Conservation (phyloP, 2,888 invertebrate species). For the Agonopterix subpropinquella region DNA sequence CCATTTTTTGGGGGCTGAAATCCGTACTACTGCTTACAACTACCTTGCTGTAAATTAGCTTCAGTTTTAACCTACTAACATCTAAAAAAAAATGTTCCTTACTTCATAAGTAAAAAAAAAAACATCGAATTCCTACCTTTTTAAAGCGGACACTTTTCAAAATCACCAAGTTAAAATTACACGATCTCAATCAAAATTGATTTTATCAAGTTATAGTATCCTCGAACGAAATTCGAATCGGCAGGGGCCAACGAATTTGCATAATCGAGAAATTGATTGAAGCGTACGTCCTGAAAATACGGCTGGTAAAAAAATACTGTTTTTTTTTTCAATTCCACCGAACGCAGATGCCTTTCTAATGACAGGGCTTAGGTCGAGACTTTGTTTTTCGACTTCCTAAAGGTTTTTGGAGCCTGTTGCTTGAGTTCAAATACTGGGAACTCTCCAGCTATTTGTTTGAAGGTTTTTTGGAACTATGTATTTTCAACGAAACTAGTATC, state of each 20-base stretch:
- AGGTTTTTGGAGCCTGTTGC: slow-evolving; percentile 5
- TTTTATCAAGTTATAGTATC: slow-evolving; percentile 42
- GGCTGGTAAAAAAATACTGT: slow-evolving; percentile 25
- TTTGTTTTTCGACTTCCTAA: slow-evolving; percentile 2
- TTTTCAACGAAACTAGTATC: too few species aligned
- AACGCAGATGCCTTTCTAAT: slow-evolving; percentile 55
- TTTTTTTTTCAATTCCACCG: slow-evolving; percentile 39
- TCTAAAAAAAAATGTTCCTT: too few species aligned
- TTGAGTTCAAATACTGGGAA: background rate
- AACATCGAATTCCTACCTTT: too few species aligned
- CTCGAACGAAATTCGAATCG: slow-evolving; percentile 40
- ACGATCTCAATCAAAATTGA: slow-evolving; percentile 42
- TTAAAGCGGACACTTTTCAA: slow-evolving; percentile 16
- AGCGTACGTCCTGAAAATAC: slow-evolving; percentile 55
- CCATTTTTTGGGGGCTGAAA: too few species aligned
- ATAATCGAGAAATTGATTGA: slow-evolving; percentile 72
- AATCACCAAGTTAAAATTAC: slow-evolving; percentile 36
- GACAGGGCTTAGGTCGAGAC: slow-evolving; percentile 18
- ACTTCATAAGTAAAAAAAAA: too few species aligned
- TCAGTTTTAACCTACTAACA: too few species aligned
- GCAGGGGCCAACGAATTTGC: slow-evolving; percentile 47
- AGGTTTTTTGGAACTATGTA: too few species aligned
- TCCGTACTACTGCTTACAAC: too few species aligned
- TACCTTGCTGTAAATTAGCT: too few species aligned
- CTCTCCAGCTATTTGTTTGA: too few species aligned